A percentile compares a stretch with the other conserved stretches of the same genome.
These are phyloP conservation scores for Bubo bubo DNA, from an alignment of 2,113 vertebrate species.

Conservation along the genomic window DNA sequence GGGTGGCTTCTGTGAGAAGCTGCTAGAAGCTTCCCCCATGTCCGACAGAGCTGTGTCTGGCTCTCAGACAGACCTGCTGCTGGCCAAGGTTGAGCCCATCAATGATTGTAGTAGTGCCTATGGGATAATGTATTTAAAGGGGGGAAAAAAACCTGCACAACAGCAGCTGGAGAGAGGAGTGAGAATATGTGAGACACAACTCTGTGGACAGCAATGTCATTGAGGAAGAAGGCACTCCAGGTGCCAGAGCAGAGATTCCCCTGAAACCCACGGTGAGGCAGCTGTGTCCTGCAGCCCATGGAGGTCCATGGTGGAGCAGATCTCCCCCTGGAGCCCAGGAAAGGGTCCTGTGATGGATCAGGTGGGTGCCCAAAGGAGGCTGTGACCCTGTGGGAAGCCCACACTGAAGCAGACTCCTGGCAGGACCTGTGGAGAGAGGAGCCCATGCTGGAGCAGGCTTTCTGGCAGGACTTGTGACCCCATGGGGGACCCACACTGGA, in stretches of 20 bases:
- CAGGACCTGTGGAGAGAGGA: neutral
- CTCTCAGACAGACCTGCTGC: accelerated
- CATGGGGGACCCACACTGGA: accelerated
- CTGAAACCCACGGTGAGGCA: neutral
- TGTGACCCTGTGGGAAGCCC: neutral
- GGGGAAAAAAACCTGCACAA: too few species aligned
- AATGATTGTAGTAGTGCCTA: accelerated
- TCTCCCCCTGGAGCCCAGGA: neutral
- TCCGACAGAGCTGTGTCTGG: too few species aligned
- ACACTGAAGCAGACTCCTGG: neutral
- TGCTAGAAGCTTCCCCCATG: neutral
- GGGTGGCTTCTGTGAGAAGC: neutral
- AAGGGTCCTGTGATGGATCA: neutral
- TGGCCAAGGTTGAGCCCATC: neutral
- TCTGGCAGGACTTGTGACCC: neutral
- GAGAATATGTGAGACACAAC: neutral
- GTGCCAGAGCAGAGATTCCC: neutral
- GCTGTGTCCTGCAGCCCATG: neutral
- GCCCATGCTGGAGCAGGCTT: neutral
- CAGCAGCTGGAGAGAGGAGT: neutral
- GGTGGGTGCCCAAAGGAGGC: neutral
- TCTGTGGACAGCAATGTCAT: neutral
- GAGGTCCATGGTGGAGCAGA: neutral
- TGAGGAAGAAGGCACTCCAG: neutral
- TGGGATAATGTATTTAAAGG: neutral